Evolutionary conservation across 2,888 invertebrate genomes (phyloP).

Genomic region (Dasysyrphus tricinctus): DNA sequence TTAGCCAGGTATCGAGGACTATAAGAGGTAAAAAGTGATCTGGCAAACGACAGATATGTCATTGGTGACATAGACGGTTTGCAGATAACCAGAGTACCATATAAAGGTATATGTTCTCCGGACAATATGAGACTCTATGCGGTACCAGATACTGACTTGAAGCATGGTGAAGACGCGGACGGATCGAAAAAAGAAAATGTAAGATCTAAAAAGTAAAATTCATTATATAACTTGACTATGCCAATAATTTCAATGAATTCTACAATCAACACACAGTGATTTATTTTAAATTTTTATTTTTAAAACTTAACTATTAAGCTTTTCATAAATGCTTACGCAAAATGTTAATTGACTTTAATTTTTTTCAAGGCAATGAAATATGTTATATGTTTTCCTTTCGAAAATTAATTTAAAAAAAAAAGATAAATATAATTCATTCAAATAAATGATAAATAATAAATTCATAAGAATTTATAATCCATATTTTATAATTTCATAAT

Average conservation of each 20-base stretch:
- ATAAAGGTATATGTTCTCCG: not conserved
- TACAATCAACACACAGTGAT: not conserved
- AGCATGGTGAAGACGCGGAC: not conserved
- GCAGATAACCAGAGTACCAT: constrained; percentile 32
- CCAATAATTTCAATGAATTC: constrained; percentile 18
- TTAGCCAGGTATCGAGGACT: constrained; percentile 77
- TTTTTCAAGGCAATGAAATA: not conserved
- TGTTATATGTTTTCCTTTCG: not conserved
- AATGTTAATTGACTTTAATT: not conserved
- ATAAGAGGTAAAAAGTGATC: constrained; percentile 76
- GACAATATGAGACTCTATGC: not conserved
- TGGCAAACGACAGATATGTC: constrained; percentile 76
- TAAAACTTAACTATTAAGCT: not conserved
- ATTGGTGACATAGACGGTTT: constrained; percentile 55
- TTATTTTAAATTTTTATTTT: not conserved
- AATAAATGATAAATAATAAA: constrained; percentile 10
- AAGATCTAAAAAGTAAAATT: constrained; percentile 5
- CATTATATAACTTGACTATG: not conserved
- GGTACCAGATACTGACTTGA: not conserved
- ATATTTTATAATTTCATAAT: not conserved
- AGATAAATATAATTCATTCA: not conserved
- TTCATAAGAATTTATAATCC: constrained; percentile 30
- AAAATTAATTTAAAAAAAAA: not conserved
- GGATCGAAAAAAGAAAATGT: not conserved
- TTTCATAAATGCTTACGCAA: not conserved